A percentile compares a stretch with the other conserved stretches of the same genome.
Evolutionary conservation across 92 coral and sea anemone species (phyloP).

Genomic region (Nematostella vectensis): DNA sequence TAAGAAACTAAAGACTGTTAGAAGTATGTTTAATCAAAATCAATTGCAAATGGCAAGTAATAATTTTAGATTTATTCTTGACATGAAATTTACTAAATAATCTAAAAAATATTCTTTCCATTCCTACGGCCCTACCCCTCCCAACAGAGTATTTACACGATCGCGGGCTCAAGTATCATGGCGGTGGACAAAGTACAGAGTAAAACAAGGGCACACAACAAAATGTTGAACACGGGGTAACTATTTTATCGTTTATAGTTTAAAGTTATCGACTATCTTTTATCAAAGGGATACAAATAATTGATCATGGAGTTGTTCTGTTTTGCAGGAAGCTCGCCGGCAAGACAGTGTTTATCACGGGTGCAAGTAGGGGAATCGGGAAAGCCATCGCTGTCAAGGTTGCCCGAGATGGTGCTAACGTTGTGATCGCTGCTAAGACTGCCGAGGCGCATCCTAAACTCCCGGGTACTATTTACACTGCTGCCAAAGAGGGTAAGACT

Average conservation of each 20-base stretch:
- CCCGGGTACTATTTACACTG: conserved; percentile 90
- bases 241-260: conserved; percentile 1
- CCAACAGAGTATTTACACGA: conserved; percentile 1
- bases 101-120: conserved; percentile 3
- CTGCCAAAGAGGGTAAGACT: conserved; percentile 88
- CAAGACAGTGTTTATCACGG: conserved; percentile 84
- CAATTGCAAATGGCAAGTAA: not conserved
- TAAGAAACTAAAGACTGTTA: too few species aligned
- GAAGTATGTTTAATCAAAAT: not conserved
- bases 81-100: not conserved
- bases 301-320: not conserved
- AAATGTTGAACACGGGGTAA: conserved; percentile 57
- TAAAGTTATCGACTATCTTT: not conserved
- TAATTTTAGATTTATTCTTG: too few species aligned
- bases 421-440: conserved; percentile 91
- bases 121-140: not conserved
- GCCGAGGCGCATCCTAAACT: conserved; percentile 76
- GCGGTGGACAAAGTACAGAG: conserved; percentile 4
- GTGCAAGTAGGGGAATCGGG: conserved; percentile 96
- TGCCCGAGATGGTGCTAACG: conserved; percentile 91
- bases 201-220: not conserved
- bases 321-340: conserved; percentile 71
- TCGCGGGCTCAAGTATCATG: conserved; percentile 28
- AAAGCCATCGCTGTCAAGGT: conserved; percentile 95
- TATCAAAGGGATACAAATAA: not conserved